Conservation (phyloP, 92 coral and sea anemone genomes). For the Heteractis magnifica region DNA sequence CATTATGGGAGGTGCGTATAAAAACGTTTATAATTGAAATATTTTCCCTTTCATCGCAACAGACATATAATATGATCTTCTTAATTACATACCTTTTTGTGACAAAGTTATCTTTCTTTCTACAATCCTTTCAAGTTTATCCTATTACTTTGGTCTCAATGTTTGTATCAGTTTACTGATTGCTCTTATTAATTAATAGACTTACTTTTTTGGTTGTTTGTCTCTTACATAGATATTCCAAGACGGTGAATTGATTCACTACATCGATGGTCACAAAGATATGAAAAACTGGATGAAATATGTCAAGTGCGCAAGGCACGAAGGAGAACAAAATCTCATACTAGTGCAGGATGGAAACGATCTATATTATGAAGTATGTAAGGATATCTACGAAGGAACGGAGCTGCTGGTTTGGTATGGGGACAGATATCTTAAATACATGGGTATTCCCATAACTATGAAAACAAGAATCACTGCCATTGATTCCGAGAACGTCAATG, state of each 20-base stretch:
- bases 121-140: too few species aligned
- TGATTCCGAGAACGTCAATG: conserved; percentile 29
- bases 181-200: too few species aligned
- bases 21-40: too few species aligned
- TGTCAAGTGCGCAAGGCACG: conserved; percentile 94
- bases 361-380: conserved; percentile 73
- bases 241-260: conserved; percentile 88
- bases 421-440: conserved; percentile 86
- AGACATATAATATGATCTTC: too few species aligned
- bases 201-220: background rate
- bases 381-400: conserved; percentile 84
- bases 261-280: conserved; percentile 83
- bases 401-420: conserved; percentile 98
- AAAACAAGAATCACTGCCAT: conserved; percentile 73
- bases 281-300: conserved; percentile 90
- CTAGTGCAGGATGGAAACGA: conserved; percentile 86
- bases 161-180: too few species aligned
- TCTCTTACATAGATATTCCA: conserved; percentile 65
- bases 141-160: too few species aligned
- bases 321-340: conserved; percentile 86
- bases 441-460: conserved; percentile 99
- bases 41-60: too few species aligned
- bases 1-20: conserved; percentile 81
- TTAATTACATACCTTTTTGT: too few species aligned
- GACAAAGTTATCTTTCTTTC: too few species aligned